Percentiles rank a stretch among this genome's conserved stretches.
Conservation (phyloP, 1,140 invertebrate genomes). For the Halotydeus destructor region DNA sequence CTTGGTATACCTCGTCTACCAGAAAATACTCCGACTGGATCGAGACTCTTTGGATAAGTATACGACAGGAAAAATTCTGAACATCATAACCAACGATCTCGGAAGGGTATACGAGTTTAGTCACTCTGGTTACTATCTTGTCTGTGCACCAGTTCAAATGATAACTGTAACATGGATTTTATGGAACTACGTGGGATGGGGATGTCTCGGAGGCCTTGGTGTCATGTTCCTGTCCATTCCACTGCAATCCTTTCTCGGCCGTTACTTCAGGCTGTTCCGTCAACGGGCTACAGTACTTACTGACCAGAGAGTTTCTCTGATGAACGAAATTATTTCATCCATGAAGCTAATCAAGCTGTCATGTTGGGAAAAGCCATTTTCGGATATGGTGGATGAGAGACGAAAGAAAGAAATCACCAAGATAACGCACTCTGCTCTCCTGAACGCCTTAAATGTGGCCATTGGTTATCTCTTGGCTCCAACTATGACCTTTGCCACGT, state of each 20-base stretch:
- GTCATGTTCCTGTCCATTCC: slow-evolving; percentile 42
- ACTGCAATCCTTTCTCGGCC: slow-evolving; percentile 28
- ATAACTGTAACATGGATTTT: slow-evolving; percentile 9
- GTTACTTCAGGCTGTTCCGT: slow-evolving; percentile 20
- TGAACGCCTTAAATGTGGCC: too few relatives aligned
- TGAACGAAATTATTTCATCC: slow-evolving; percentile 15
- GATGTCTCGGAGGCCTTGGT: slow-evolving; percentile 34
- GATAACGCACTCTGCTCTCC: too few relatives aligned
- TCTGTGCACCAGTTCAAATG: slow-evolving; percentile 13
- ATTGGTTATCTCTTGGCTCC: slow-evolving; percentile 49
- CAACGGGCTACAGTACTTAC: slow-evolving; percentile 24
- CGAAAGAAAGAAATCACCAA: slow-evolving; percentile 26
- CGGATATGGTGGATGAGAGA: slow-evolving; percentile 30
- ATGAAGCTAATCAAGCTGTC: slow-evolving; percentile 53
- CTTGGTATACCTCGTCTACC: slow-evolving; percentile 31
- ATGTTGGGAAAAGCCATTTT: slow-evolving; percentile 63
- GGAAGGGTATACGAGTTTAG: slow-evolving; percentile 28
- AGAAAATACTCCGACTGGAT: slow-evolving; percentile 31
- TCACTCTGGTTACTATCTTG: slow-evolving; percentile 22
- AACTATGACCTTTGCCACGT: slow-evolving; percentile 52
- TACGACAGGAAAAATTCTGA: slow-evolving; percentile 67
- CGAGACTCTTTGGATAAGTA: slow-evolving; percentile 44
- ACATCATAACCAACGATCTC: slow-evolving; percentile 70
- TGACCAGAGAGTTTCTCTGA: slow-evolving; percentile 21
- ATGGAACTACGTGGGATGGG: slow-evolving; percentile 19